Conservation (phyloP, 2,888 invertebrate species). For the Diaperis boleti region DNA sequence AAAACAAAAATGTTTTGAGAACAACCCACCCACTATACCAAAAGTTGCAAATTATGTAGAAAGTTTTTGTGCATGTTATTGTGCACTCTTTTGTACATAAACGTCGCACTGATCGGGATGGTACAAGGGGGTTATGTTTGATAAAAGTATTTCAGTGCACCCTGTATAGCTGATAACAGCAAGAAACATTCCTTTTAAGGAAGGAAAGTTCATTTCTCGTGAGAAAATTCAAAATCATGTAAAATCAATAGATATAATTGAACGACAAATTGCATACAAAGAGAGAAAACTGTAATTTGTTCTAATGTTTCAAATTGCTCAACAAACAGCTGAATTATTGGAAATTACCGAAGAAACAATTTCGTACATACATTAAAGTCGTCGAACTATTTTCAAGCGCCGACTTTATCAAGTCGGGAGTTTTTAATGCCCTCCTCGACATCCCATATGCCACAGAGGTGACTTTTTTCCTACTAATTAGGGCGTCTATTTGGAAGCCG, state of each 20-base stretch:
- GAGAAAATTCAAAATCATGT: neutral
- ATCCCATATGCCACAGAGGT: neutral
- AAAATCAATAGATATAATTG: neutral
- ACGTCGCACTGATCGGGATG: too few relatives aligned
- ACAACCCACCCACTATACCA: too few relatives aligned
- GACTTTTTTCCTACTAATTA: constrained; percentile 50
- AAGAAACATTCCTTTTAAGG: too few relatives aligned
- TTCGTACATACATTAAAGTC: neutral
- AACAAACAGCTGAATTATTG: neutral
- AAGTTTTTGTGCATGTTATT: too few relatives aligned
- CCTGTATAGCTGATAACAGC: too few relatives aligned
- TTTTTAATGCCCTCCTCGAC: neutral
- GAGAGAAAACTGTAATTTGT: neutral
- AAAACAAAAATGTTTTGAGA: too few relatives aligned
- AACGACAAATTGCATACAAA: neutral
- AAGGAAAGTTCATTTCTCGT: neutral
- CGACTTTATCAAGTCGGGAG: neutral
- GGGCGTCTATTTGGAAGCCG: constrained; percentile 51
- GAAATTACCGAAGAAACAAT: neutral
- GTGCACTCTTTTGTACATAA: too few relatives aligned
- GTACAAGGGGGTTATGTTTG: too few relatives aligned
- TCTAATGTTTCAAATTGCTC: neutral
- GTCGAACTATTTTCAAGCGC: neutral
- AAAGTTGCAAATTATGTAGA: too few relatives aligned
- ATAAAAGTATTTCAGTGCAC: too few relatives aligned